phyloP scores from a whole-genome alignment of 1,140 invertebrate species.

The Mya arenaria region DNA sequence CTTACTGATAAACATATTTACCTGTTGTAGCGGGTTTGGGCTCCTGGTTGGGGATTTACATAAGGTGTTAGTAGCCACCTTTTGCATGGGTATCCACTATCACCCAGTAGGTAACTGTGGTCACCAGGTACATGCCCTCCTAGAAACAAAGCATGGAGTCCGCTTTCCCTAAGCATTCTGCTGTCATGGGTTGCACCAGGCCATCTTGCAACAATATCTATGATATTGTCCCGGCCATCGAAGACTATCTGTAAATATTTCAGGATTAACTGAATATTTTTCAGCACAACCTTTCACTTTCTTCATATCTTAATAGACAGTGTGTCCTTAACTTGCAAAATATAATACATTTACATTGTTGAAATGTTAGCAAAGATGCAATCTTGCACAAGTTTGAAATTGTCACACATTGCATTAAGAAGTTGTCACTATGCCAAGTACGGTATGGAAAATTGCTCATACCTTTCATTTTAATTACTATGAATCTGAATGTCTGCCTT shows the following conservation, averaged over 20 bases:
- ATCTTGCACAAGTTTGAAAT: no score
- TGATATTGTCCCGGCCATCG: not conserved
- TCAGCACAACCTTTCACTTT: no score
- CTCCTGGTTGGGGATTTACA: not conserved
- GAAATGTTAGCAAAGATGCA: no score
- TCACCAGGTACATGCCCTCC: not conserved
- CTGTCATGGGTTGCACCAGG: conserved; percentile 15
- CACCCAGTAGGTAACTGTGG: conserved; percentile 33
- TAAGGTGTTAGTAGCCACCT: conserved; percentile 56
- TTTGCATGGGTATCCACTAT: conserved; percentile 58
- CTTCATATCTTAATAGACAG: no score
- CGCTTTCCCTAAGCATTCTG: conserved; percentile 13
- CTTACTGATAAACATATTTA: not conserved
- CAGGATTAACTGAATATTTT: conserved; percentile 9
- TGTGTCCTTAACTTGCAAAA: no score
- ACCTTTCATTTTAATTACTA: no score
- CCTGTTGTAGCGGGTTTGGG: conserved; percentile 23
- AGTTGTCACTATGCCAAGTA: no score
- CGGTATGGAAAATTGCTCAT: no score
- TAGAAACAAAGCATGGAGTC: not conserved
- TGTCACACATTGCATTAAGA: no score
- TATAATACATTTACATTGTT: not conserved
- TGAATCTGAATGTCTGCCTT: no score
- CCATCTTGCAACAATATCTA: not conserved
- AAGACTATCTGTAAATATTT: conserved; percentile 9